Percentiles rank a stretch among this genome's conserved stretches.
Conservation (phyloP, 2,888 invertebrate genomes). For the Mythimna ferrago region DNA sequence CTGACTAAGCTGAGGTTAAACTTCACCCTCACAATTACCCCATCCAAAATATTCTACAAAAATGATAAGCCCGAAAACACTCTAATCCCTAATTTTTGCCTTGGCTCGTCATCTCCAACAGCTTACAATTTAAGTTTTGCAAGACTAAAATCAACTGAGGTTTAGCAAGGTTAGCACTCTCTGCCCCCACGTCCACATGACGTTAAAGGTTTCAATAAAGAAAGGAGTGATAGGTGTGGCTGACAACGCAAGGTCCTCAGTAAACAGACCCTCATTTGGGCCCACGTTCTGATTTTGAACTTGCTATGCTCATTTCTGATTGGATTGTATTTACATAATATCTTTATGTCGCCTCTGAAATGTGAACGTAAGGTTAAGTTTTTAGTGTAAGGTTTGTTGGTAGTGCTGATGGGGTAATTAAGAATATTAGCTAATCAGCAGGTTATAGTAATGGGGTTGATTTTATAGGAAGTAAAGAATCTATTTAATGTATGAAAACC, state of each 20-base stretch:
- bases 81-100: slow-evolving; percentile 10
- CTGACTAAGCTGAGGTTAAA: slow-evolving; percentile 6
- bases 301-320: slow-evolving; percentile 55
- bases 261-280: slow-evolving; percentile 66
- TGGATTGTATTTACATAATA: slow-evolving; percentile 61
- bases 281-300: slow-evolving; percentile 49
- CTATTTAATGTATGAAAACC: background rate
- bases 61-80: slow-evolving; percentile 12
- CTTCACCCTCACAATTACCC: slow-evolving; percentile 17
- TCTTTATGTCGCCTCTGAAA: slow-evolving; percentile 20
- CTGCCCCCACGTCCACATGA: slow-evolving; percentile 44
- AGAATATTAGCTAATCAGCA: background rate
- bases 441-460: background rate
- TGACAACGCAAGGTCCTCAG: slow-evolving; percentile 60
- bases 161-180: slow-evolving; percentile 43
- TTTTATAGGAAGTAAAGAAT: background rate
- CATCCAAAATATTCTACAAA: slow-evolving; percentile 16
- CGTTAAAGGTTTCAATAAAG: slow-evolving; percentile 61
- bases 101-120: slow-evolving; percentile 15
- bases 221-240: slow-evolving; percentile 54
- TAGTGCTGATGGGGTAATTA: background rate
- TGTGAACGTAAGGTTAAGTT: background rate
- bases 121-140: slow-evolving; percentile 42
- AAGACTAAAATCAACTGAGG: slow-evolving; percentile 24
- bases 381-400: slow-evolving; percentile 2